phyloP scores from a whole-genome alignment of 2,113 vertebrate genomes.

The Burhinus bistriatus region DNA sequence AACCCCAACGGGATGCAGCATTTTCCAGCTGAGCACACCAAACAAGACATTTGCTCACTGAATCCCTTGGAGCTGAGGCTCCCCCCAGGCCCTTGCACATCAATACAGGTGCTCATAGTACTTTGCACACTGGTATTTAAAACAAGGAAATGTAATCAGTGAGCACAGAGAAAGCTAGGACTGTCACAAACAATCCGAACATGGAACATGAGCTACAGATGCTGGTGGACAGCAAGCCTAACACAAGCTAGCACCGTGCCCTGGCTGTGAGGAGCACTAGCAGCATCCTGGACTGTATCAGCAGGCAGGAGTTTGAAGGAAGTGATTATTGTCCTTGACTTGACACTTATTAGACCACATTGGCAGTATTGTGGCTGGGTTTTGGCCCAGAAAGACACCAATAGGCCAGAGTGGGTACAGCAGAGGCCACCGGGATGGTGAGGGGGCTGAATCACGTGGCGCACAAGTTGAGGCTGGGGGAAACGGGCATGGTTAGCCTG shows the following conservation, averaged over 20 bases:
- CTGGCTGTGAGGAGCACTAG: not conserved
- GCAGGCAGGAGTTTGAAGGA: not conserved
- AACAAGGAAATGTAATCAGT: not conserved
- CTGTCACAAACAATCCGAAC: not conserved
- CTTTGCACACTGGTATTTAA: not conserved
- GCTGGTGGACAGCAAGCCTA: not conserved
- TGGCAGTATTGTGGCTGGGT: not conserved
- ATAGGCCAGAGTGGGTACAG: not conserved
- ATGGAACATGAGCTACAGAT: not conserved
- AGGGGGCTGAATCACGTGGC: not conserved
- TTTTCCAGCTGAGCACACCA: not conserved
- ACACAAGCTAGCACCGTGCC: accelerated
- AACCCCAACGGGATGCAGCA: not conserved
- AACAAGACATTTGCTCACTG: not conserved
- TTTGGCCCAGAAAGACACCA: not conserved
- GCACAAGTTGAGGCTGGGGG: not conserved
- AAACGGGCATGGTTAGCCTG: not conserved
- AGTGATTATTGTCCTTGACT: not conserved
- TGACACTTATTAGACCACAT: not conserved
- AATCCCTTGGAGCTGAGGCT: not conserved
- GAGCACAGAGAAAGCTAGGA: not conserved
- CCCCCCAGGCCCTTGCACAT: not conserved
- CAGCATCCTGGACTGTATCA: not conserved
- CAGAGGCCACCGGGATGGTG: not conserved
- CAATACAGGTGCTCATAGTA: not conserved